phyloP scores from a whole-genome alignment of 2,113 vertebrate genomes.

The Pogona vitticeps region DNA sequence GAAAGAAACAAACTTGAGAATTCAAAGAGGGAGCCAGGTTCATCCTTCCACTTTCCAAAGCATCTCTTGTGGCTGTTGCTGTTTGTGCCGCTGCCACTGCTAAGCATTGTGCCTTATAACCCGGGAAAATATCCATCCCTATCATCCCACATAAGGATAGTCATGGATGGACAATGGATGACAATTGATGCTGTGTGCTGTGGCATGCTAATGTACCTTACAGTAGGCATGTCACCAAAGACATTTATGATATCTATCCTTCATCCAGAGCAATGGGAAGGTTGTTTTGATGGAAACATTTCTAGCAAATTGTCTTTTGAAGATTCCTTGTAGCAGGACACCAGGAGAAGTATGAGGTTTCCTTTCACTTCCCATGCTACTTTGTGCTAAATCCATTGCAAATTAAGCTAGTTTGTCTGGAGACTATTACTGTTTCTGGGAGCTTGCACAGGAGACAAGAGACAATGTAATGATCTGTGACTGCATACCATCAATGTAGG shows the following conservation, averaged over 20 bases:
- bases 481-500: constrained; percentile 24
- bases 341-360: constrained; percentile 24
- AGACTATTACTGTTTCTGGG: constrained; percentile 52
- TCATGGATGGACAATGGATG: too few species aligned
- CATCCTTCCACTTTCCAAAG: too few species aligned
- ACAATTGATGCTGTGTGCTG: too few species aligned
- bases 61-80: background rate
- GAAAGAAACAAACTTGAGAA: too few species aligned
- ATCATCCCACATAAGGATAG: too few species aligned
- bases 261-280: constrained; percentile 5
- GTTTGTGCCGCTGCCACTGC: background rate
- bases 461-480: constrained; percentile 68
- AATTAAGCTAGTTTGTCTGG: constrained; percentile 63
- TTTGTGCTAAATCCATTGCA: constrained; percentile 55
- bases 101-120: background rate
- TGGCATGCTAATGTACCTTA: background rate
- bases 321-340: constrained; percentile 6
- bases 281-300: constrained; percentile 3
- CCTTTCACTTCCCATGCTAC: constrained; percentile 41
- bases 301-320: background rate
- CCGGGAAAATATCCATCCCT: background rate
- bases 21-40: too few species aligned
- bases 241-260: background rate
- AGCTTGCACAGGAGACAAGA: constrained; percentile 45
- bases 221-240: background rate